Conservation (phyloP, 1,140 invertebrate species). For the Globodera ellingtonae region DNA sequence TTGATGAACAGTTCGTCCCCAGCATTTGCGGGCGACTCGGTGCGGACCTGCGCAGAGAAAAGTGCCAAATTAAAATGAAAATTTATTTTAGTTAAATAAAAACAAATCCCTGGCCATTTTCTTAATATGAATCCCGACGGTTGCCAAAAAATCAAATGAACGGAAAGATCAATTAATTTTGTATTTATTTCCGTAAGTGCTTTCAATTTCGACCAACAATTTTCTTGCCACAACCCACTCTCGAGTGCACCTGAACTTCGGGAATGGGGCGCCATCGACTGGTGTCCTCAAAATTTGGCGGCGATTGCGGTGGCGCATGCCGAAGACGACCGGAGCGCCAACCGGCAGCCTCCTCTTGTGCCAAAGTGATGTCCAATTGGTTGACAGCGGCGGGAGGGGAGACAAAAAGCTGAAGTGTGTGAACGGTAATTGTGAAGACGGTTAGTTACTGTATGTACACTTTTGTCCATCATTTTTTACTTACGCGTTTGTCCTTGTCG, state of each 20-base stretch:
- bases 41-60: no score
- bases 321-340: slow-evolving; percentile 1
- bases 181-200: neutral
- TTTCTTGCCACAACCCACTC: neutral
- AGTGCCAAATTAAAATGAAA: no score
- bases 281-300: neutral
- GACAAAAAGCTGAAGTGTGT: neutral
- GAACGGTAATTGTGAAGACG: neutral
- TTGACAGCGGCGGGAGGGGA: neutral
- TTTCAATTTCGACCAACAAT: neutral
- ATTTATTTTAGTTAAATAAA: no score
- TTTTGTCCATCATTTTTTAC: neutral
- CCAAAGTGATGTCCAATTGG: slow-evolving; percentile 1
- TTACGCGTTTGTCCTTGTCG: neutral
- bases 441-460: neutral
- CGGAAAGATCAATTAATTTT: neutral
- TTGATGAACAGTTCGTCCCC: slow-evolving; percentile 10
- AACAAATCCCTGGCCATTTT: no score
- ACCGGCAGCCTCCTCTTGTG: neutral
- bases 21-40: no score
- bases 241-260: neutral
- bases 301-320: neutral
- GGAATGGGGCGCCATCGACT: neutral
- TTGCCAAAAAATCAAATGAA: no score
- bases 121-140: no score